Conservation (phyloP, 2,113 vertebrate species). For the Tetrax tetrax region DNA sequence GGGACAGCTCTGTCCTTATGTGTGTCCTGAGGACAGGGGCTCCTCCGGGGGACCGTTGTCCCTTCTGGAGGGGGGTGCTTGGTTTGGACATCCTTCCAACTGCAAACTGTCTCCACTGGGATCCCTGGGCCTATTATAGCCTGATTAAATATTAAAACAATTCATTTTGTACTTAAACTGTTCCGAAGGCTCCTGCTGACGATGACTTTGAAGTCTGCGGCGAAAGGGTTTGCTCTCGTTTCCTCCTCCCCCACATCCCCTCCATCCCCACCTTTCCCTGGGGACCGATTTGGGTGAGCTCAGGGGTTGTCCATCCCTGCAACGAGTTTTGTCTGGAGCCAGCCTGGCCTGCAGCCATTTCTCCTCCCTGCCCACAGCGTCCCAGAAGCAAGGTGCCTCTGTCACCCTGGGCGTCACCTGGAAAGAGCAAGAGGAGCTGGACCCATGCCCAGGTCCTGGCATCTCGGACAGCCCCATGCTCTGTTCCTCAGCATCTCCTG, state of each 20-base stretch:
- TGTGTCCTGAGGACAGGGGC: not conserved
- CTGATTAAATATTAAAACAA: slow-evolving; percentile 79
- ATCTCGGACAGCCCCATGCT: rapidly evolving
- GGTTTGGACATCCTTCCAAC: slow-evolving; percentile 49
- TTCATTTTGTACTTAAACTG: slow-evolving; percentile 78
- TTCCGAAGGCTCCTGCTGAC: slow-evolving; percentile 67
- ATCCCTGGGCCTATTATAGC: slow-evolving; percentile 62
- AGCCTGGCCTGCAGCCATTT: not conserved
- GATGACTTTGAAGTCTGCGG: slow-evolving; percentile 61
- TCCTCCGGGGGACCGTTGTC: not conserved
- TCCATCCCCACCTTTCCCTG: not conserved
- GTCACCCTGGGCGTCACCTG: not conserved
- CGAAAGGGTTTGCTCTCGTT: not conserved
- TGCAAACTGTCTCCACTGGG: slow-evolving; percentile 43
- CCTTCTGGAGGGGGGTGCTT: not conserved
- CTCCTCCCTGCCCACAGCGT: not conserved
- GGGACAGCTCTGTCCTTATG: not conserved
- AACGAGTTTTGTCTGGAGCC: not conserved
- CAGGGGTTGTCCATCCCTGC: not conserved
- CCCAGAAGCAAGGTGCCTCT: not conserved
- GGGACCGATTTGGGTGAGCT: not conserved
- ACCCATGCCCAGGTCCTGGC: not conserved
- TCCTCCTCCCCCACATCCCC: not conserved
- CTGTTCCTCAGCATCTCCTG: not conserved
- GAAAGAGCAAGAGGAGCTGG: not conserved